Percentiles rank a stretch among this genome's conserved stretches.
These are phyloP conservation scores for Nycticryphes semicollaris DNA, from an alignment of 2,113 vertebrate genomes.

Conservation along the genomic window DNA sequence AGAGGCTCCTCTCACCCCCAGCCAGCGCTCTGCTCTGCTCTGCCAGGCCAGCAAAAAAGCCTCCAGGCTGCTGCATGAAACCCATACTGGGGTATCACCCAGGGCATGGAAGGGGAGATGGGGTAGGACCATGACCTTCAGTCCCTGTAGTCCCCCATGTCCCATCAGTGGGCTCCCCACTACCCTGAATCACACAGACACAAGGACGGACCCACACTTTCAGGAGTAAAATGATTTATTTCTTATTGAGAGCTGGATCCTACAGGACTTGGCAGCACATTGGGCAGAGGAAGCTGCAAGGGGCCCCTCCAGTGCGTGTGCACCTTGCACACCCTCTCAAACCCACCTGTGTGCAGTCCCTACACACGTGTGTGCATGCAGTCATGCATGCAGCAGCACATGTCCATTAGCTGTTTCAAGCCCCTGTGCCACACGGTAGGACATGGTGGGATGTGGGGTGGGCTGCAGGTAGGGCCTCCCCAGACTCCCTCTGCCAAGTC, in stretches of 20 bases:
- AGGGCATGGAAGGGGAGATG: neutral
- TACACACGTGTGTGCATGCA: accelerated
- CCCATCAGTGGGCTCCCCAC: accelerated
- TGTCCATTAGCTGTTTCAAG: accelerated
- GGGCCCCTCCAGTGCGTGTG: neutral
- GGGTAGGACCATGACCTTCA: neutral
- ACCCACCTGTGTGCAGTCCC: neutral
- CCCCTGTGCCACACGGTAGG: accelerated
- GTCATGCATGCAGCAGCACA: neutral
- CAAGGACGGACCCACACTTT: neutral
- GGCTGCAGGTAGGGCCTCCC: neutral
- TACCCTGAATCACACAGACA: neutral
- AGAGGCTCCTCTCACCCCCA: neutral
- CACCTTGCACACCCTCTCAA: accelerated
- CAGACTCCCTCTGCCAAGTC: neutral
- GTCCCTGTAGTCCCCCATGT: neutral
- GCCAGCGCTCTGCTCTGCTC: neutral
- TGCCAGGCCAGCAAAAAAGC: accelerated
- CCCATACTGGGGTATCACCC: neutral
- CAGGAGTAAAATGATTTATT: constrained; percentile 26
- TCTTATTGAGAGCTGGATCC: neutral
- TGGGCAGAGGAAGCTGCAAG: neutral
- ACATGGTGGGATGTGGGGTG: accelerated
- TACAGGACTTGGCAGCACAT: neutral
- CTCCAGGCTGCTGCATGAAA: neutral